Conservation (phyloP, 2,113 vertebrate species). For the Verasper variegatus region DNA sequence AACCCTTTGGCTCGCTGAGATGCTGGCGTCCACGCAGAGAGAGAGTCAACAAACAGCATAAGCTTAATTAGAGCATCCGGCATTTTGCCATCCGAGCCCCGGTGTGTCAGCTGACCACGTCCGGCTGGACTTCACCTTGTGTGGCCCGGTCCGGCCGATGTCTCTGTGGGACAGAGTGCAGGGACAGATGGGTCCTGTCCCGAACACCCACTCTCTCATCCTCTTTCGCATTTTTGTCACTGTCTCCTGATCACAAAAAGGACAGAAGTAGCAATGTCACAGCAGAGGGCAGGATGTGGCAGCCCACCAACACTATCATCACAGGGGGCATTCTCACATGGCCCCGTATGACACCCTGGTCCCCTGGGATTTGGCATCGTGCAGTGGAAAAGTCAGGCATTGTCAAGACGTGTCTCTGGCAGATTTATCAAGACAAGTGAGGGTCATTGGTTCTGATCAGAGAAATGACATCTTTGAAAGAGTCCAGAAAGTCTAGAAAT, state of each 20-base stretch:
- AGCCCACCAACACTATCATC: constrained; percentile 39
- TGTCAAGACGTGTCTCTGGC: constrained; percentile 7
- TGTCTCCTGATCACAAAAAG: constrained; percentile 33
- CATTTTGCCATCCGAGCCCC: constrained; percentile 56
- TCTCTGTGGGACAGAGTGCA: constrained; percentile 58
- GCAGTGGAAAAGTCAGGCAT: constrained; percentile 20
- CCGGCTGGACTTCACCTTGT: constrained; percentile 45
- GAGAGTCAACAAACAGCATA: constrained; percentile 77
- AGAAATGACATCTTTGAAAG: constrained; percentile 4
- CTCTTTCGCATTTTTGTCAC: constrained; percentile 29
- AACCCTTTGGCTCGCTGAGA: constrained; percentile 60
- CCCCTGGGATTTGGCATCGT: constrained; percentile 35
- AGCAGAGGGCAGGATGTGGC: constrained; percentile 54
- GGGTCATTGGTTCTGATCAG: neutral
- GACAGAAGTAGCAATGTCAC: constrained; percentile 38
- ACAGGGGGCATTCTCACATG: constrained; percentile 34
- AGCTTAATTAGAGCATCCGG: constrained; percentile 73
- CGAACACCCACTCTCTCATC: constrained; percentile 48
- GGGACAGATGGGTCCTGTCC: constrained; percentile 69
- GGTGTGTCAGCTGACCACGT: constrained; percentile 54
- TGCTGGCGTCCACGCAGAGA: constrained; percentile 66
- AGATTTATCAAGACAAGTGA: constrained; percentile 13
- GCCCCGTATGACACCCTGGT: constrained; percentile 45
- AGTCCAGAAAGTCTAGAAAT: neutral
- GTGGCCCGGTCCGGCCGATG: constrained; percentile 35